Conservation (phyloP, 2,113 vertebrate species). For the Hemiprocne comata region DNA sequence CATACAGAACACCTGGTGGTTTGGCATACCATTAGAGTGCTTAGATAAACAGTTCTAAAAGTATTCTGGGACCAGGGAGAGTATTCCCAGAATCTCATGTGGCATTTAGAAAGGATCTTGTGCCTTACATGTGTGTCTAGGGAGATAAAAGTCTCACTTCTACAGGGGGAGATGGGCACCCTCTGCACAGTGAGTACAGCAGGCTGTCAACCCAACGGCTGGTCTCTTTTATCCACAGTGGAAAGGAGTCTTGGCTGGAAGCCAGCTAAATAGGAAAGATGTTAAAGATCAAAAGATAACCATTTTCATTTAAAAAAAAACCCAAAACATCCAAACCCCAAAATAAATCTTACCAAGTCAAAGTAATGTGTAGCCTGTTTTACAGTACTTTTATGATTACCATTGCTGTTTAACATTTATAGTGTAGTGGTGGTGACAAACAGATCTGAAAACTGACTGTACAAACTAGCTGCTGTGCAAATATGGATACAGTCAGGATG, state of each 20-base stretch:
- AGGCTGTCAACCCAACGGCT: neutral
- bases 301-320: neutral
- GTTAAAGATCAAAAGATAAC: neutral
- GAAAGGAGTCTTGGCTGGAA: neutral
- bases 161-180: neutral
- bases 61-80: neutral
- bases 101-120: neutral
- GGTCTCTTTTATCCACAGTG: neutral
- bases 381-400: neutral
- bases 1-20: slow-evolving; percentile 43
- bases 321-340: neutral
- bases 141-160: neutral
- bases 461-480: neutral
- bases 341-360: neutral
- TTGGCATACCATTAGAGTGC: slow-evolving; percentile 1
- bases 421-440: neutral
- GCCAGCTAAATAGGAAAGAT: neutral
- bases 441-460: neutral
- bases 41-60: slow-evolving; percentile 30
- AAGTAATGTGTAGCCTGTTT: neutral
- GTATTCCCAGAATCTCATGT: neutral
- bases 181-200: neutral
- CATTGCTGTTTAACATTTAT: neutral
- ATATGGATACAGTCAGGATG: neutral
- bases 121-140: neutral